Conservation (phyloP, 2,888 invertebrate genomes). For the Leptinotarsa peninsularis region DNA sequence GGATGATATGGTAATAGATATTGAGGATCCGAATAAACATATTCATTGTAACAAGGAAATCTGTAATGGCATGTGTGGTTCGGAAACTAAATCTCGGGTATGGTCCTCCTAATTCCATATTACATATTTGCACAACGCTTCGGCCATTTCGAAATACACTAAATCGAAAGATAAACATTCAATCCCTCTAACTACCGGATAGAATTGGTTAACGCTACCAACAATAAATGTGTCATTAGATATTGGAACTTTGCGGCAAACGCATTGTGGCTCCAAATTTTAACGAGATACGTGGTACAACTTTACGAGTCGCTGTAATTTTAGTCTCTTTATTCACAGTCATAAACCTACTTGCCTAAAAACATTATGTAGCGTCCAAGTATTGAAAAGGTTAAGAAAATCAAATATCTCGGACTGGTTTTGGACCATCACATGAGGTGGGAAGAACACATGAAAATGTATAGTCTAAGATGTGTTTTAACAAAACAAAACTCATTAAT, state of each 20-base stretch:
- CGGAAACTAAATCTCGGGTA: constrained; percentile 29
- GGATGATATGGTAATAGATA: not conserved
- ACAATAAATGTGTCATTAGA: constrained; percentile 29
- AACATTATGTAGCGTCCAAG: too few species aligned
- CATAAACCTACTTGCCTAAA: too few species aligned
- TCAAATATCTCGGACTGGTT: too few species aligned
- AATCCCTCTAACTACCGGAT: constrained; percentile 51
- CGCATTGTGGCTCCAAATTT: constrained; percentile 1
- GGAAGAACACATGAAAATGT: too few species aligned
- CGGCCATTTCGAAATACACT: constrained; percentile 48
- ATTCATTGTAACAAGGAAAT: not conserved
- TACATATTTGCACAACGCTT: constrained; percentile 55
- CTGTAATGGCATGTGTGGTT: constrained; percentile 1
- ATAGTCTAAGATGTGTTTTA: too few species aligned
- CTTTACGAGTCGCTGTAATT: not conserved
- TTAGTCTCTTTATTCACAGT: not conserved
- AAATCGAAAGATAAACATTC: constrained; percentile 58
- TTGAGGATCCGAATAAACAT: not conserved
- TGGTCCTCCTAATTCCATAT: constrained; percentile 54
- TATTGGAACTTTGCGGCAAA: constrained; percentile 18
- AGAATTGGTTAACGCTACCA: constrained; percentile 49
- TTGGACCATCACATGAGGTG: too few species aligned
- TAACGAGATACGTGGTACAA: not conserved
- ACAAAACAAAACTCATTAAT: too few species aligned
- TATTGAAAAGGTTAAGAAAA: too few species aligned